Conservation (phyloP, 2,888 invertebrate species). For the Caenorhabditis macrosperma region DNA sequence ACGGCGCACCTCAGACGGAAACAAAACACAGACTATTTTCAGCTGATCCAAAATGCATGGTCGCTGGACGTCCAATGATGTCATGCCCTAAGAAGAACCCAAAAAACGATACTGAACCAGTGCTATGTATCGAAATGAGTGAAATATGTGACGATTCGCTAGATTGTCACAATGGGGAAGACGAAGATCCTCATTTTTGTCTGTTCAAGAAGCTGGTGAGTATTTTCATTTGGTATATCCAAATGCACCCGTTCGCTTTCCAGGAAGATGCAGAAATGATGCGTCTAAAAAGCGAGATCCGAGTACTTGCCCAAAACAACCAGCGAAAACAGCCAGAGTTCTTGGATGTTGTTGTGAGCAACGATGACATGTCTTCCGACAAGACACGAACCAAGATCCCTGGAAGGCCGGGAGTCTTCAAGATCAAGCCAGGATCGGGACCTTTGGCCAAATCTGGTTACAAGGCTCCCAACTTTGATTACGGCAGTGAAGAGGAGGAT, state of each 20-base stretch:
- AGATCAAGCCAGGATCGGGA: conserved; percentile 1
- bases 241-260: conserved; percentile 27
- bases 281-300: conserved; percentile 27
- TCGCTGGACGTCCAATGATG: conserved; percentile 33
- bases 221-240: neutral
- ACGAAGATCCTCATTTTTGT: conserved; percentile 62
- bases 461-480: neutral
- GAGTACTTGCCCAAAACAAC: conserved; percentile 18
- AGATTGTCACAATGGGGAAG: conserved; percentile 65
- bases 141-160: conserved; percentile 58
- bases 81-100: conserved; percentile 42
- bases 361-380: conserved; percentile 6
- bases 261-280: conserved; percentile 58
- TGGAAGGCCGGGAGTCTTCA: conserved; percentile 11
- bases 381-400: neutral
- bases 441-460: conserved; percentile 19
- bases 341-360: conserved; percentile 23
- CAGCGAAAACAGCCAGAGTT: conserved; percentile 9
- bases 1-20: too few relatives aligned
- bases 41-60: conserved; percentile 52
- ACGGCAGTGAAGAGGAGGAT: conserved; percentile 27
- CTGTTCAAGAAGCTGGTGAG: conserved; percentile 63
- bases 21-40: conserved; percentile 27
- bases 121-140: conserved; percentile 36
- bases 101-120: conserved; percentile 13